phyloP scores from a whole-genome alignment of 2,113 vertebrate species.

The Lophochroa leadbeateri region DNA sequence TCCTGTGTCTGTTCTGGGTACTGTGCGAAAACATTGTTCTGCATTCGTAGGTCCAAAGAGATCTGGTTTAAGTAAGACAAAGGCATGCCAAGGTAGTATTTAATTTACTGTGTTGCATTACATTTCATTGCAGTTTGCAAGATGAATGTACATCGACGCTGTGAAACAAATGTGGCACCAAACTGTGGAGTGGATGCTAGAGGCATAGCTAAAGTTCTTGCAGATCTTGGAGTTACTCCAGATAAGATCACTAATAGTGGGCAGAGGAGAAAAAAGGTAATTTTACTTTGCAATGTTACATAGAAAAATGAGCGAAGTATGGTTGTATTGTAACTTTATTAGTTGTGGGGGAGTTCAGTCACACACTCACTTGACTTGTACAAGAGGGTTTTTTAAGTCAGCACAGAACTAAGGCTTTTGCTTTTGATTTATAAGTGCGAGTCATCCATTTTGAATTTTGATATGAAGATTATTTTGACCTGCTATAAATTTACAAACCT shows the following conservation, averaged over 20 bases:
- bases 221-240: slow-evolving; percentile 96
- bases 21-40: background rate
- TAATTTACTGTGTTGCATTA: background rate
- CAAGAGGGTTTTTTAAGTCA: background rate
- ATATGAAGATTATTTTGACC: background rate
- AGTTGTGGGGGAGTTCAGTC: background rate
- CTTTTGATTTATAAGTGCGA: background rate
- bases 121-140: slow-evolving; percentile 87
- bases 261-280: slow-evolving; percentile 95
- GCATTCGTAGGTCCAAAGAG: background rate
- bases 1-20: background rate
- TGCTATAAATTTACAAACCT: background rate
- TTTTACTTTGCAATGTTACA: background rate
- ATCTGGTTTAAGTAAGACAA: background rate
- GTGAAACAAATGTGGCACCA: slow-evolving; percentile 95
- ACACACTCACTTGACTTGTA: background rate
- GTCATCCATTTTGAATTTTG: background rate
- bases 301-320: background rate
- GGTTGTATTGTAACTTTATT: background rate
- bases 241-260: slow-evolving; percentile 97
- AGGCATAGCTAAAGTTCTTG: slow-evolving; percentile 95
- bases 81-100: background rate
- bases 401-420: background rate
- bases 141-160: slow-evolving; percentile 98
- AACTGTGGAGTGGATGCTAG: slow-evolving; percentile 97